Evolutionary conservation across 1,140 invertebrate species (phyloP), one percentile per base, ranked within the genome.

Genomic region (Drosophila ogumai): DNA sequence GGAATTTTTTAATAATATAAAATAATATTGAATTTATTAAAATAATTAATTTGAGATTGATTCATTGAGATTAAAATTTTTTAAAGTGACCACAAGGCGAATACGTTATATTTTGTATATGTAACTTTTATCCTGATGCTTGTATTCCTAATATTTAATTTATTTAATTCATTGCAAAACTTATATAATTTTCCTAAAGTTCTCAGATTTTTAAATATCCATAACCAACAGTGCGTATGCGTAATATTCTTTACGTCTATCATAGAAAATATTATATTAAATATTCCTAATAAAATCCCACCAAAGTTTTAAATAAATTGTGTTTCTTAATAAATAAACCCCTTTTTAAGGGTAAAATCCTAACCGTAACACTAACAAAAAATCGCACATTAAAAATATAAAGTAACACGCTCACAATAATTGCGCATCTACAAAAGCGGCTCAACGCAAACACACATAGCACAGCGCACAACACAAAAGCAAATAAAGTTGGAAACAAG

Each of bases 391-490:
- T 41, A 76, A 79, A 88, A 72, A 86, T 73, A 88, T 90, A 88
- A 90, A 88, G 84, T 88, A 88, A 85, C 84, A 88, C 84, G 85
- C 85, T 90, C 85, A 85, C 81, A 88, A 88, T 90, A 88, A 88
- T 90, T 88, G 85, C 85, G 85, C 85, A 88, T 88, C 84, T 81
- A 88, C 77, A 81, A 77, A 82, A 80, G 63, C 75, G 63, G 63
- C 74, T 68, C 78, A 86, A 40, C 47, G 69, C 69, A 75, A 76
- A 68, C 65, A 68, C 57, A 55, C 52, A 55, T 46, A 58, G 19
- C 50, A 19, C 69, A 75, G 36, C 52, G 46, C 31, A 41, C 50
- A 84, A 61, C 49, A 75, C 64, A 84, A 80, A 84, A 66, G 72
- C 76, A 84, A 85, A 84, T 76, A 84, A 55, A 75, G 68, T 55